phyloP scores from a whole-genome alignment of 2,113 vertebrate genomes.

The Camelus bactrianus region DNA sequence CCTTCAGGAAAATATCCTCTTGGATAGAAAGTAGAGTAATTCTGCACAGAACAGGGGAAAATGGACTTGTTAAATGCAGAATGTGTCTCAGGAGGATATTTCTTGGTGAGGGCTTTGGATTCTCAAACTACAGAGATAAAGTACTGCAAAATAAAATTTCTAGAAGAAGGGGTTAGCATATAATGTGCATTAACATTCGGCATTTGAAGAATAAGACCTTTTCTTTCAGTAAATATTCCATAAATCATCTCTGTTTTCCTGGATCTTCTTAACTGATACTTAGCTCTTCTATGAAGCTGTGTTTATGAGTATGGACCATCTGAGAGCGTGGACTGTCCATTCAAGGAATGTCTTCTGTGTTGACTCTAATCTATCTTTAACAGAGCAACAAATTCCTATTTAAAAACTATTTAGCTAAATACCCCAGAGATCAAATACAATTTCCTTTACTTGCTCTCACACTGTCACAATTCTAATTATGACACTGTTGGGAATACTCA shows the following conservation, averaged over 20 bases:
- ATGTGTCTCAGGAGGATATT: background rate
- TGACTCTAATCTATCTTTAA: constrained; percentile 57
- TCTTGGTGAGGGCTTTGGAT: background rate
- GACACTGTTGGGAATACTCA: constrained; percentile 81
- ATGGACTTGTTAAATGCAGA: background rate
- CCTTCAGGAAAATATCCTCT: constrained; percentile 10
- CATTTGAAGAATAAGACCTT: constrained; percentile 74
- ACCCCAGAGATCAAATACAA: constrained; percentile 73
- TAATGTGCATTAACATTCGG: constrained; percentile 50
- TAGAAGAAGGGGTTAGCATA: background rate
- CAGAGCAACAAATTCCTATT: constrained; percentile 77
- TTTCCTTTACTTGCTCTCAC: constrained; percentile 73
- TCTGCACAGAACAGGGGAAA: constrained; percentile 3
- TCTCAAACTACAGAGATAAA: constrained; percentile 33
- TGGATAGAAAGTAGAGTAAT: background rate
- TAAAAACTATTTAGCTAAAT: constrained; percentile 81
- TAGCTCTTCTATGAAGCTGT: background rate
- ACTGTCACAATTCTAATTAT: constrained; percentile 83
- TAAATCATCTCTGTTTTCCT: constrained; percentile 64
- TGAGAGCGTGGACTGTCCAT: background rate
- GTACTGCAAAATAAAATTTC: constrained; percentile 4
- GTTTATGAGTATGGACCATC: background rate
- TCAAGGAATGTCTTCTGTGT: constrained; percentile 44
- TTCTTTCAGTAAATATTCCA: constrained; percentile 55
- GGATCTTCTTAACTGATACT: constrained; percentile 53